Evolutionary conservation across 2,888 invertebrate species (phyloP).

Genomic region (Emmelina monodactyla): DNA sequence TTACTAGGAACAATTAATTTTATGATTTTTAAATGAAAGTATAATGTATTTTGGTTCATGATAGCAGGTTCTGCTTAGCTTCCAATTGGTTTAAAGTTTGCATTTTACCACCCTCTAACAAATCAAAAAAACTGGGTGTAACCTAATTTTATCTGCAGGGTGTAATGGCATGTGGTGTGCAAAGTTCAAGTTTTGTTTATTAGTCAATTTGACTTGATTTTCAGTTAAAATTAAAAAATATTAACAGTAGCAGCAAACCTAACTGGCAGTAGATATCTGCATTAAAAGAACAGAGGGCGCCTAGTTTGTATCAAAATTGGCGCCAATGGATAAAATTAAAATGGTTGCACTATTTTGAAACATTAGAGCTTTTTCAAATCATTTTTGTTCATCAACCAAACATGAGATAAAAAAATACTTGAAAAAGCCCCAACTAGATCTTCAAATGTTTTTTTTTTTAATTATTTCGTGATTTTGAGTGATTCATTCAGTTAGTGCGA

Average conservation of each 20-base stretch:
- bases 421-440: no score
- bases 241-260: not conserved
- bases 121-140: not conserved
- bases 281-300: not conserved
- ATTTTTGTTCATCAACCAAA: no score
- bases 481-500: slow-evolving; percentile 33
- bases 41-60: no score
- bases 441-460: not conserved
- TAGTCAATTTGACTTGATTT: no score
- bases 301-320: not conserved
- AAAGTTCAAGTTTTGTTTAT: no score
- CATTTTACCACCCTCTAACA: not conserved
- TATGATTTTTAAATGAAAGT: no score
- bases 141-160: no score
- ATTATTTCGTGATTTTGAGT: slow-evolving; percentile 7
- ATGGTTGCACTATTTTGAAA: not conserved
- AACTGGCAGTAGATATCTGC: not conserved
- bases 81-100: no score
- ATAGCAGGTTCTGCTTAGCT: no score
- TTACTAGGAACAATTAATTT: not conserved
- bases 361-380: not conserved
- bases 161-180: no score
- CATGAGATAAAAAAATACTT: not conserved
- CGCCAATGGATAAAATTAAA: not conserved
- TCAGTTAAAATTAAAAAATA: not conserved